Evolutionary conservation across 2,888 invertebrate genomes (phyloP).

Genomic region (Leptura quadrifasciata): DNA sequence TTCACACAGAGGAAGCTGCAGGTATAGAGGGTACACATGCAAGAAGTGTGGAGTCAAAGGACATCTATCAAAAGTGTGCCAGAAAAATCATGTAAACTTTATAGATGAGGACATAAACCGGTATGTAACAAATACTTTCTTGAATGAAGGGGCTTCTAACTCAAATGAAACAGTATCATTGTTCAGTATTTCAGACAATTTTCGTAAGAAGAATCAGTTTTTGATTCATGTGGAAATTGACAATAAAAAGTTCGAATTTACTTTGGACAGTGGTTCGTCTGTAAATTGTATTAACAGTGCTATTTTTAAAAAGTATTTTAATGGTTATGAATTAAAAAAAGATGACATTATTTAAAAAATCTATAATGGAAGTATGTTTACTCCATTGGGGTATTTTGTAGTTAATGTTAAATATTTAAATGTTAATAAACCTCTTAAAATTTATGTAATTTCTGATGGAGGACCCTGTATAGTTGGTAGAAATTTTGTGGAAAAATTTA

Average conservation of each 20-base stretch:
- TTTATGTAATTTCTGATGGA: constrained; percentile 26
- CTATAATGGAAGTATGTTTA: constrained; percentile 14
- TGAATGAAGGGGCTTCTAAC: neutral
- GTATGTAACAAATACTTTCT: neutral
- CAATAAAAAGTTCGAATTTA: neutral
- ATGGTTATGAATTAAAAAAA: neutral
- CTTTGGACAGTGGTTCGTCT: neutral
- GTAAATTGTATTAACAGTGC: neutral
- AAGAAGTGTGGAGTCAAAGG: neutral
- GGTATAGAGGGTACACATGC: neutral
- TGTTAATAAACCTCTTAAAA: neutral
- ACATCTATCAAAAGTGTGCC: neutral
- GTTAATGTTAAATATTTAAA: constrained; percentile 13
- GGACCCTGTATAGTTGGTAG: constrained; percentile 20
- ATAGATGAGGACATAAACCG: neutral
- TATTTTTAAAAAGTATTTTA: constrained; percentile 8
- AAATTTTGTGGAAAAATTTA: constrained; percentile 6
- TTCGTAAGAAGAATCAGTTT: neutral
- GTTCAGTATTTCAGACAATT: too few species aligned
- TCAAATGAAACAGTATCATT: too few species aligned
- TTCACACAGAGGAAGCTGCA: neutral
- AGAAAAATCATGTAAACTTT: neutral
- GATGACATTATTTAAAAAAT: constrained; percentile 17
- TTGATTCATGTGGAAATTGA: neutral
- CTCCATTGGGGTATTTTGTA: constrained; percentile 22